phyloP scores from a whole-genome alignment of 2,888 invertebrate genomes.

The Diarsia dahlii region DNA sequence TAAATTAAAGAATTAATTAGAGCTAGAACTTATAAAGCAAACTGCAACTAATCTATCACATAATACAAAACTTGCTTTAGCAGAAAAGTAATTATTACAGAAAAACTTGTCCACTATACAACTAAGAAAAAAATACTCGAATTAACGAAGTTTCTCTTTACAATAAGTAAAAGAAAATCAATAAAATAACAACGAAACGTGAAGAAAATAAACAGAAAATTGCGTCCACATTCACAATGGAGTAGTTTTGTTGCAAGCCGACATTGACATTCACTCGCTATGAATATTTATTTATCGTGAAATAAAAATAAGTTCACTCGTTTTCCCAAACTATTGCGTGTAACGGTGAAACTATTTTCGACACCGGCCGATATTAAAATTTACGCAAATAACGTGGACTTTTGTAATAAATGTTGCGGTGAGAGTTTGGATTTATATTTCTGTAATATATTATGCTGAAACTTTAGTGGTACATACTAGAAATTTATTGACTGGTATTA shows the following conservation, averaged over 20 bases:
- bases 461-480: not conserved
- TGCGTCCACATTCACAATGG: conserved; percentile 68
- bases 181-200: conserved; percentile 49
- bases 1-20: not conserved
- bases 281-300: conserved; percentile 46
- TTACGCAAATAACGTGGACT: conserved; percentile 79
- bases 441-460: conserved; percentile 23
- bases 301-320: conserved; percentile 66
- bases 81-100: not conserved
- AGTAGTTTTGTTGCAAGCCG: conserved; percentile 72
- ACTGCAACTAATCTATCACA: too few relatives aligned
- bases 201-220: conserved; percentile 55
- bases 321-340: conserved; percentile 76
- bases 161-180: conserved; percentile 18
- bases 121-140: conserved; percentile 7
- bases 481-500: not conserved
- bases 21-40: not conserved
- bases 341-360: conserved; percentile 74
- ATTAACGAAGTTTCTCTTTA: conserved; percentile 27
- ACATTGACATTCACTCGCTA: conserved; percentile 84
- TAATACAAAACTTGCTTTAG: not conserved
- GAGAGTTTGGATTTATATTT: conserved; percentile 49
- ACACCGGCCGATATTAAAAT: conserved; percentile 78
- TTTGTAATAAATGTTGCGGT: conserved; percentile 73
- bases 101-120: too few relatives aligned